Conservation (phyloP, 2,888 invertebrate genomes). For the Lithophane socia region DNA sequence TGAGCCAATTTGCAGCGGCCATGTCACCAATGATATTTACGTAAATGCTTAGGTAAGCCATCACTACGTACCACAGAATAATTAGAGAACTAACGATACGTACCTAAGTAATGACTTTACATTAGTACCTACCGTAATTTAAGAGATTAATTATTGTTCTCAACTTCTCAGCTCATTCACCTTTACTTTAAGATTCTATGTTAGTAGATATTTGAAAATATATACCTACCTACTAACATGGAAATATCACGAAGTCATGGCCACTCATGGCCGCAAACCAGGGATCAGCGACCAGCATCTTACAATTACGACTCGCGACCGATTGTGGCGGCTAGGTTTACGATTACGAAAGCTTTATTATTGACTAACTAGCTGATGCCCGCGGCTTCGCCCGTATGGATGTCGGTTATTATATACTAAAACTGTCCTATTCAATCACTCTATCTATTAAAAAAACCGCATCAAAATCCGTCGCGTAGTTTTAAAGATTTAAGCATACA, state of each 20-base stretch:
- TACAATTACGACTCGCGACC: background rate
- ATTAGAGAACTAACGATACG: too few species aligned
- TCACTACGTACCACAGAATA: too few species aligned
- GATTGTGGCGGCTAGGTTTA: background rate
- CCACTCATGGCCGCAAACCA: background rate
- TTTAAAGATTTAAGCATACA: too few species aligned
- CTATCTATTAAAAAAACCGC: too few species aligned
- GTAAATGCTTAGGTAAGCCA: background rate
- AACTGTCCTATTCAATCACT: too few species aligned
- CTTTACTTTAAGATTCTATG: background rate
- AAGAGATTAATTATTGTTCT: too few species aligned
- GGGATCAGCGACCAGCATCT: background rate
- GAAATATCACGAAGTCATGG: background rate
- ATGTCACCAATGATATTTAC: slow-evolving; percentile 10
- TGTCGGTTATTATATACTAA: too few species aligned
- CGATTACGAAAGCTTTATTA: background rate
- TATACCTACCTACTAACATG: background rate
- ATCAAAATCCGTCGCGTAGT: too few species aligned
- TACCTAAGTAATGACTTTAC: background rate
- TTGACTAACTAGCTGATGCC: background rate
- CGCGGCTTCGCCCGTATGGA: too few species aligned
- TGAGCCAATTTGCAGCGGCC: slow-evolving; percentile 31
- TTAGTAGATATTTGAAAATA: background rate
- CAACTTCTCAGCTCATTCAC: background rate
- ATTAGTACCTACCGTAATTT: background rate